Conservation (phyloP, 2,888 invertebrate genomes). For the Linyphia triangularis region DNA sequence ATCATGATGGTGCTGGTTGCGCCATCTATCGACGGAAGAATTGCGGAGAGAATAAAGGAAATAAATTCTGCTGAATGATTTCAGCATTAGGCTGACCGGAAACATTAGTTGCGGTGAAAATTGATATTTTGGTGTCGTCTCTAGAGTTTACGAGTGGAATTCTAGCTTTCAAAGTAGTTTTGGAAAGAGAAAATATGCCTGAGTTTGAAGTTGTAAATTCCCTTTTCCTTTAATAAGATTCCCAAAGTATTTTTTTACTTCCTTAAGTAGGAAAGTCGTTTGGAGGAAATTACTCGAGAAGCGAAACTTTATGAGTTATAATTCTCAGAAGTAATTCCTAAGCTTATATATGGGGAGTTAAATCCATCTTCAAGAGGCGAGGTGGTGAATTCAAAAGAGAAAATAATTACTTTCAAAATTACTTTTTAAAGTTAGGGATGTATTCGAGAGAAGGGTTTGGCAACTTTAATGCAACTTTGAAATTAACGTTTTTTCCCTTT, state of each 20-base stretch:
- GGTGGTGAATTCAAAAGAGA: not conserved
- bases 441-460: too few species aligned
- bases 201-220: constrained; percentile 12
- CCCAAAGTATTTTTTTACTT: not conserved
- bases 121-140: constrained; percentile 59
- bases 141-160: constrained; percentile 48
- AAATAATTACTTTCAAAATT: too few species aligned
- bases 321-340: constrained; percentile 21
- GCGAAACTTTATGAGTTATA: constrained; percentile 36
- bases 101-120: constrained; percentile 52
- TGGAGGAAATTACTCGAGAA: constrained; percentile 19
- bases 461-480: too few species aligned
- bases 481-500: too few species aligned
- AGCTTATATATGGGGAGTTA: constrained; percentile 7
- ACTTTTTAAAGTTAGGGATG: too few species aligned
- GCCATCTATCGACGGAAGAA: constrained; percentile 52
- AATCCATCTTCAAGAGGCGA: not conserved
- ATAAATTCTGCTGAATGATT: constrained; percentile 61
- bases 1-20: constrained; percentile 33
- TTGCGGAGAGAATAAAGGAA: constrained; percentile 16
- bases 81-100: constrained; percentile 48
- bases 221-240: constrained; percentile 24
- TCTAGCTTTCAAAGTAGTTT: constrained; percentile 10
- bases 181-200: constrained; percentile 12
- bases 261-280: not conserved